These are phyloP conservation scores for Troides helena DNA, from an alignment of 2,888 invertebrate genomes.

Conservation along the genomic window DNA sequence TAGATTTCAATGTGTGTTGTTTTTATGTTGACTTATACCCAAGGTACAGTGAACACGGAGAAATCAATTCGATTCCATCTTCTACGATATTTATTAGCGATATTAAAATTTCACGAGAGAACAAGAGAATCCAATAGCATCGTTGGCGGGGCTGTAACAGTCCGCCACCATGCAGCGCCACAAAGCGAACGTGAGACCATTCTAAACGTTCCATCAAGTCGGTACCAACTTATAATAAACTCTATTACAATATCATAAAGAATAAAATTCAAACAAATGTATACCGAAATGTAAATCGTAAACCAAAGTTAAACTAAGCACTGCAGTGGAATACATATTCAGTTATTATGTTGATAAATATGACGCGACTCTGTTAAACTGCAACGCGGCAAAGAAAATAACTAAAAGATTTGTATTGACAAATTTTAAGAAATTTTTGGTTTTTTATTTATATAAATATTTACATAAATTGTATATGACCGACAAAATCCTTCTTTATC, in stretches of 20 bases:
- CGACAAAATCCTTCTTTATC: slow-evolving; percentile 1
- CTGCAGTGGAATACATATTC: slow-evolving; percentile 71
- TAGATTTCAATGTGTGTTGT: neutral
- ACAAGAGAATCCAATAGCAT: slow-evolving; percentile 34
- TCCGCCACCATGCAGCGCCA: slow-evolving; percentile 50
- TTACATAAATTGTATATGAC: slow-evolving; percentile 18
- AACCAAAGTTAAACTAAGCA: slow-evolving; percentile 47
- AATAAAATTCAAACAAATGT: slow-evolving; percentile 35
- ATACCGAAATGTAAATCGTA: slow-evolving; percentile 33
- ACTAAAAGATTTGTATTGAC: slow-evolving; percentile 37
- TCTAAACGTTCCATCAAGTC: slow-evolving; percentile 43
- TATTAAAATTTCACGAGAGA: slow-evolving; percentile 37
- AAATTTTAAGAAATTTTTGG: neutral
- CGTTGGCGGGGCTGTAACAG: slow-evolving; percentile 41
- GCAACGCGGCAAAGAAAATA: slow-evolving; percentile 51
- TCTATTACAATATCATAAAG: slow-evolving; percentile 42
- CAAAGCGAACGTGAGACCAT: slow-evolving; percentile 57
- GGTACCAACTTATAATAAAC: slow-evolving; percentile 34
- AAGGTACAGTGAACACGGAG: neutral
- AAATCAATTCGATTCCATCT: slow-evolving; percentile 2
- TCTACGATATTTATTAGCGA: slow-evolving; percentile 17
- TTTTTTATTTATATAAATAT: slow-evolving; percentile 18
- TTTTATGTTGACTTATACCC: neutral
- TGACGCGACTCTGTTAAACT: slow-evolving; percentile 58
- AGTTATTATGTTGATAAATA: slow-evolving; percentile 72